Evolutionary conservation across 2,888 invertebrate genomes (phyloP).

Genomic region (Steinernema hermaphroditum): DNA sequence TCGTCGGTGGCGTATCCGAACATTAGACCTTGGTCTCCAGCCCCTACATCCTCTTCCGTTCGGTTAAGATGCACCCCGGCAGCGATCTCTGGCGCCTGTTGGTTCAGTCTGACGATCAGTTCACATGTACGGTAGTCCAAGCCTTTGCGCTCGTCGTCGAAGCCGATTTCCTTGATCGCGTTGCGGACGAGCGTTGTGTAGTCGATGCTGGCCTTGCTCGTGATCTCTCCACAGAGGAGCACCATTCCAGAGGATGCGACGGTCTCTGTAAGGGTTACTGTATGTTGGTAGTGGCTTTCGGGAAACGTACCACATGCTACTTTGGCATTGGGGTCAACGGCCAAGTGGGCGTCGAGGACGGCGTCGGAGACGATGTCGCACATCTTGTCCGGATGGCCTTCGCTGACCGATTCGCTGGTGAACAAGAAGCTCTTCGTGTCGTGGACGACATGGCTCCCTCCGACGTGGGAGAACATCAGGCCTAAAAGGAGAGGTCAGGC

Average conservation of each 20-base stretch:
- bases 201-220: constrained; percentile 92
- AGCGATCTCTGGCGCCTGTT: constrained; percentile 92
- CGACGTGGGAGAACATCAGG: not conserved
- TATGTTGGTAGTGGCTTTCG: not conserved
- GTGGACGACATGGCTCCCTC: constrained; percentile 12
- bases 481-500: not conserved
- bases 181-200: constrained; percentile 94
- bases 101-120: constrained; percentile 91
- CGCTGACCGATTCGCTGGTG: constrained; percentile 95
- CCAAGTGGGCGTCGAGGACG: constrained; percentile 79
- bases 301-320: constrained; percentile 68
- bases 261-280: constrained; percentile 74
- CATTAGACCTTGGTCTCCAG: constrained; percentile 92
- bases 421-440: constrained; percentile 81
- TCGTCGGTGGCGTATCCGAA: constrained; percentile 96
- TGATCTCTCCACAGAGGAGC: constrained; percentile 94
- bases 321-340: constrained; percentile 67
- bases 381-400: constrained; percentile 98
- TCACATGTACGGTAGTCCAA: constrained; percentile 99
- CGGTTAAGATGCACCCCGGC: constrained; percentile 82
- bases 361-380: constrained; percentile 83
- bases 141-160: constrained; percentile 87
- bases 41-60: constrained; percentile 83
- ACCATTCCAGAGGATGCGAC: constrained; percentile 99
- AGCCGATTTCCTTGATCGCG: constrained; percentile 94